Evolutionary conservation across 2,888 invertebrate genomes (phyloP).

Genomic region (Drosophila anomalata): DNA sequence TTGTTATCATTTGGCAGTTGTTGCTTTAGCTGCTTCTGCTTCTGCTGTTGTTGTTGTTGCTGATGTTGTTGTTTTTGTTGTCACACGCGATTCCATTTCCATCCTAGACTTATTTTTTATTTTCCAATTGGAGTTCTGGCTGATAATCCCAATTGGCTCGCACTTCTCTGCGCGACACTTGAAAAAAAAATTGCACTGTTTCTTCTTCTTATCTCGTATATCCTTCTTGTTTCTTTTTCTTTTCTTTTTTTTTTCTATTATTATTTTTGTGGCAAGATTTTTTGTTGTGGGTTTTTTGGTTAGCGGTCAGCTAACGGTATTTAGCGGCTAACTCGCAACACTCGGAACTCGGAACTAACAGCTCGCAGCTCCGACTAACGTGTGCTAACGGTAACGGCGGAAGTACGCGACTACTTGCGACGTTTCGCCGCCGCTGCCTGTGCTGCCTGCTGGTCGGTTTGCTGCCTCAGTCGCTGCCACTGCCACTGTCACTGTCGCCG

Average conservation of each 20-base stretch:
- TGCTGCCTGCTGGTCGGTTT: conserved; percentile 35
- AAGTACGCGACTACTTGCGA: conserved; percentile 76
- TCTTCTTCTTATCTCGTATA: conserved; percentile 1
- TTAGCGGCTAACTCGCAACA: conserved; percentile 13
- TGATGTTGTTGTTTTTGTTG: conserved; percentile 38
- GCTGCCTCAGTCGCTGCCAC: conserved; percentile 51
- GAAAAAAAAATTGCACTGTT: conserved; percentile 48
- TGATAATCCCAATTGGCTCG: conserved; percentile 21
- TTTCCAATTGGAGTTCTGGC: conserved; percentile 36
- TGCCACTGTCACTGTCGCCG: conserved; percentile 2
- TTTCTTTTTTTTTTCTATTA: background rate
- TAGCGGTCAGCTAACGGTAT: conserved; percentile 26
- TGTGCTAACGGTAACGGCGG: conserved; percentile 78
- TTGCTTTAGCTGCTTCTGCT: conserved; percentile 10
- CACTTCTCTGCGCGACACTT: conserved; percentile 32
- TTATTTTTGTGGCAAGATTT: conserved; percentile 3
- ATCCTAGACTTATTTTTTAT: background rate
- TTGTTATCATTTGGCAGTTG: conserved; percentile 28
- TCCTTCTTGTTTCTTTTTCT: background rate
- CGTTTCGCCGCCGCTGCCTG: conserved; percentile 72
- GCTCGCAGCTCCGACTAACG: conserved; percentile 56
- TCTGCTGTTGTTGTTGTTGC: conserved; percentile 12
- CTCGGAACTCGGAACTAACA: conserved; percentile 2
- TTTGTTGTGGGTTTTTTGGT: background rate
- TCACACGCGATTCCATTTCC: conserved; percentile 35